Base-by-base conservation (phyloP, 2,888 invertebrate species). In the Camponotus fellah region DNA sequence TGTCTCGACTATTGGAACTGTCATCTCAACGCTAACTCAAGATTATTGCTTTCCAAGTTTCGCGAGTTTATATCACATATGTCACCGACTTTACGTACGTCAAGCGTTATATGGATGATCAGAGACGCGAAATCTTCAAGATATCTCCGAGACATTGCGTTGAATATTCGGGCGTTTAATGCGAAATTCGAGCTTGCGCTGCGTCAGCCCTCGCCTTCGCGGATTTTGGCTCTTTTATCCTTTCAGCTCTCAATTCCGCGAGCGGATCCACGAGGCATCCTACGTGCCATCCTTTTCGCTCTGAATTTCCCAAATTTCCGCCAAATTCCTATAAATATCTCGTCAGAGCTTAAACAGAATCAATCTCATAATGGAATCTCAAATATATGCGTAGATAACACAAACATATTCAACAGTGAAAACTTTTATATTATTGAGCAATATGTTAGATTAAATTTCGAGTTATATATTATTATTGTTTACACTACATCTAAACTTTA, bases 91-190 rank as follows among this genome's bases (percentile, higher is more conserved):
- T 80, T 66, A 72, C 62, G 53, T 53, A 34, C 46, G 72, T 80
- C 49, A 80, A 26, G 34, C 46, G 60, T 26, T 26, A n/a, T 43
- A 53, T 65, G 83, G 71, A 56, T 40, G 26, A 62, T 14, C 21
- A n/a, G 53, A 46, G 43, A 74, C 21, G 58, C 62, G 26, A 77
- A 84, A 84, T 82, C 83, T 58, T 62, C 66, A 53, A 82, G 79
- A 76, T 65, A 81, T 82, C 83, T 80, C 49, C 71, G 83, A 72
- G 86, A 85, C 84, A 89, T 85, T 88, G 85, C 82, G 75, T 86
- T 86, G 85, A 77, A 86, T 84, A 89, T 88, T 88, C 88, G 84
- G 76, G 81, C 84, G 74, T 79, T 86, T 89, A 88, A 86, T 85
- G 76, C 83, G 77, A 80, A 65, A 58, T 43, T 68, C 26, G 8